Evolutionary conservation across 2,888 invertebrate species (phyloP), one percentile per base, ranked within the genome.

Genomic region (Synanthedon vespiformis): DNA sequence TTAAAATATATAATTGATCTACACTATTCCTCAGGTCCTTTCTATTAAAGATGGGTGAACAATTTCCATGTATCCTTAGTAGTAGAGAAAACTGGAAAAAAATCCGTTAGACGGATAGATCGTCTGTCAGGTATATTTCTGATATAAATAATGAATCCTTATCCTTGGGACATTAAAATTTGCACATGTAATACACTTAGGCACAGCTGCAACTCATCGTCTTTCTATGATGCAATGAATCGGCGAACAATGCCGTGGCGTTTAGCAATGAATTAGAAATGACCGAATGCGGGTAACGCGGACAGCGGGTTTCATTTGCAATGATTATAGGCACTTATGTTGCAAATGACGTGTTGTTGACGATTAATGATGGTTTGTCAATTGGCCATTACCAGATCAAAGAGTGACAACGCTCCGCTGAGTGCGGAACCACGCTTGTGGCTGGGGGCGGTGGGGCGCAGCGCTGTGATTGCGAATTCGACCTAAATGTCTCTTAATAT

Each of bases 351-450:
- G 47, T 44, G 50, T 34, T 50, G 52, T 47, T 16, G 49, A 18
- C 27, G 44, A 34, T 10, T 58, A 53, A 57, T 57, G 61, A 58
- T 50, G 63, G 64, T 70, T 67, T 67, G 71, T 63, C 68, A 68
- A 64, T 61, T 61, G 62, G 55, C 54, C 60, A 64, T 61, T 65
- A 60, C 57, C 58, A 58, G 60, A 58, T 58, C 62, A 64, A 62
- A 64, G 64, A 57, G 56, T 48, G 53, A 40, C 40, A 18, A 52
- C 48, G 40, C 48, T 48, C 41, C 51, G 60, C 53, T 53, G 60
- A 58, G 52, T 54, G 56, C 61, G 67, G 67, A 72, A 67, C 68
- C 62, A 72, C 69, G 70, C 67, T 63, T 56, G 57, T 56, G 61
- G 61, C 58, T 34, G 10, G 34, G 34, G 34, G 34, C 34, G 34